Percentiles rank a stretch among this genome's conserved stretches.
phyloP scores from a whole-genome alignment of 1,140 invertebrate species.

The Acromyrmex echinatior region DNA sequence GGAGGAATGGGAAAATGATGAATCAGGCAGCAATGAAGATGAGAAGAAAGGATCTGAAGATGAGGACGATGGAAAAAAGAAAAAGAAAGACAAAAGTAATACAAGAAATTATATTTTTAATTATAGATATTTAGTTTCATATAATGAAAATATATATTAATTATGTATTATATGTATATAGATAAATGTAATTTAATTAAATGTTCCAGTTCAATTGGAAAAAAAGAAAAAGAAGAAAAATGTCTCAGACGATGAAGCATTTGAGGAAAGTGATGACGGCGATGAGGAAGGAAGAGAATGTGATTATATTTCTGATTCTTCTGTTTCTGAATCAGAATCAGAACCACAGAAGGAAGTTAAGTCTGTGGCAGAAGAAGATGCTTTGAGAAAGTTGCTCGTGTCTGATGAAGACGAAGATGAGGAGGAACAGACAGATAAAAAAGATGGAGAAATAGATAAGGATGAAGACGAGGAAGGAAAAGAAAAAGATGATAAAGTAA shows the following conservation, averaged over 20 bases:
- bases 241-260: constrained; percentile 94
- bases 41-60: constrained; percentile 90
- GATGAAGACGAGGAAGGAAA: constrained; percentile 89
- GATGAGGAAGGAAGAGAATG: constrained; percentile 97
- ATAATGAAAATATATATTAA: constrained; percentile 6
- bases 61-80: constrained; percentile 89
- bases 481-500: constrained; percentile 89
- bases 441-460: constrained; percentile 88
- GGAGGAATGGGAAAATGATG: constrained; percentile 97
- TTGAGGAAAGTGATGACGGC: constrained; percentile 98
- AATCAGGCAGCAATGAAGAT: constrained; percentile 90
- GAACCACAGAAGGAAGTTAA: constrained; percentile 92
- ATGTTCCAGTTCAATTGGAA: constrained; percentile 73
- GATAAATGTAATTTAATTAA: constrained; percentile 44
- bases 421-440: constrained; percentile 90
- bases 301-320: constrained; percentile 95
- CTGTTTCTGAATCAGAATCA: constrained; percentile 92
- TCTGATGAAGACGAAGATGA: constrained; percentile 97
- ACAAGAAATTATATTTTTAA: constrained; percentile 1
- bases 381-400: constrained; percentile 93
- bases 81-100: constrained; percentile 87
- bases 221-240: constrained; percentile 93
- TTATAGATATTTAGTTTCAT: constrained; percentile 30
- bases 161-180: neutral
- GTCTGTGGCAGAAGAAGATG: constrained; percentile 96